These are phyloP conservation scores for Neomorphus geoffroyi DNA, from an alignment of 2,797 vertebrate species.

Conservation along the genomic window DNA sequence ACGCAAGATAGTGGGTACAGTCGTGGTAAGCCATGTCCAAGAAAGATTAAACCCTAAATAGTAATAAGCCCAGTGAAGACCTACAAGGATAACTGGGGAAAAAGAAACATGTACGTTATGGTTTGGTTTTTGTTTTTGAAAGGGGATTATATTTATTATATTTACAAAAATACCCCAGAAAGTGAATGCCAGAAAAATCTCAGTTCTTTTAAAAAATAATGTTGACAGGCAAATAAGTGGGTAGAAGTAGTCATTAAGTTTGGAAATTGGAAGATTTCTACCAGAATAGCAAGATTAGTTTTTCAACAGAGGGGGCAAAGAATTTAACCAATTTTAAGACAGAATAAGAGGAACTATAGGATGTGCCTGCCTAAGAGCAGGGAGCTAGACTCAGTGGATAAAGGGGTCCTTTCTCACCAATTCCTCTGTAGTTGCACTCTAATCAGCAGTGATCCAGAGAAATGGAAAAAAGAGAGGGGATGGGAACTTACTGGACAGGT, in stretches of 20 bases:
- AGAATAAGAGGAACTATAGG: neutral
- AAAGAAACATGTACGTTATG: neutral
- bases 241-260: neutral
- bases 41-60: neutral
- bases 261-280: neutral
- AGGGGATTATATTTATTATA: no score
- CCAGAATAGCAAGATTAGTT: neutral
- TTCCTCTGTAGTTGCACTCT: neutral
- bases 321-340: neutral
- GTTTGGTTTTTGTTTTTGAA: neutral
- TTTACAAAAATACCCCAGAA: neutral
- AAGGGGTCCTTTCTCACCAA: neutral
- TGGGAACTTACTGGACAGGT: neutral
- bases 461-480: accelerated
- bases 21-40: neutral
- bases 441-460: neutral
- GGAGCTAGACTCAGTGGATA: neutral
- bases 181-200: neutral
- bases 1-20: neutral
- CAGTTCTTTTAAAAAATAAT: neutral
- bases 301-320: neutral
- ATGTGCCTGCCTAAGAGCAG: neutral
- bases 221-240: neutral
- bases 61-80: neutral
- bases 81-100: neutral